These are phyloP conservation scores for Tipula vernalis DNA, from an alignment of 2,888 invertebrate genomes.

Conservation along the genomic window DNA sequence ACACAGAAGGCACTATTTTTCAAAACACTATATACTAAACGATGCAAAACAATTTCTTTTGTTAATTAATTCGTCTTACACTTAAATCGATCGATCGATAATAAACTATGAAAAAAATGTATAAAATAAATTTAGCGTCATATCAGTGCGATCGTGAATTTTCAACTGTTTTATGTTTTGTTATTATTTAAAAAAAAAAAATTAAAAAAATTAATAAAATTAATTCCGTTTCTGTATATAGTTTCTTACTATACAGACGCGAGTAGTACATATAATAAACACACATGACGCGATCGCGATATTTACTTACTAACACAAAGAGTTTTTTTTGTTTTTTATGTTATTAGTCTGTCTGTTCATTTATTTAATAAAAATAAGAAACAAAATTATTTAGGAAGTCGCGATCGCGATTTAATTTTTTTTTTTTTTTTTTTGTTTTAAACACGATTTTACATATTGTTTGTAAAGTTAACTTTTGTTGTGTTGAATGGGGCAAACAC, in stretches of 20 bases:
- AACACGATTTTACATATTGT: neutral
- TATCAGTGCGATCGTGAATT: neutral
- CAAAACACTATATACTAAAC: neutral
- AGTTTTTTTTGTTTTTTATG: neutral
- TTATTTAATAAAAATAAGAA: neutral
- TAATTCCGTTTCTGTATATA: neutral
- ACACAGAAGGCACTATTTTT: neutral
- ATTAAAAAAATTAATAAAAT: too few species aligned
- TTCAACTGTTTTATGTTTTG: neutral
- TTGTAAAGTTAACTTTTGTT: neutral
- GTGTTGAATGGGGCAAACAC: neutral
- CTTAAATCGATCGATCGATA: neutral
- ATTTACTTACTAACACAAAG: neutral
- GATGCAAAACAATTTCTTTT: too few species aligned
- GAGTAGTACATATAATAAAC: neutral
- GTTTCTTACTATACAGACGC: neutral
- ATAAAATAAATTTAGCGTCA: neutral
- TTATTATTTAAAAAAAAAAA: neutral
- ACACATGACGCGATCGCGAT: neutral
- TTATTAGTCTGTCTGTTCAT: neutral
- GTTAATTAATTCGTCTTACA: too few species aligned
- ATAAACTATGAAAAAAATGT: neutral
- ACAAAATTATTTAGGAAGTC: neutral
- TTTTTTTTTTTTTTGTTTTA: neutral
- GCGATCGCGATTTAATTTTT: neutral